phyloP scores from a whole-genome alignment of 1,140 invertebrate genomes.

The Uloborus diversus region DNA sequence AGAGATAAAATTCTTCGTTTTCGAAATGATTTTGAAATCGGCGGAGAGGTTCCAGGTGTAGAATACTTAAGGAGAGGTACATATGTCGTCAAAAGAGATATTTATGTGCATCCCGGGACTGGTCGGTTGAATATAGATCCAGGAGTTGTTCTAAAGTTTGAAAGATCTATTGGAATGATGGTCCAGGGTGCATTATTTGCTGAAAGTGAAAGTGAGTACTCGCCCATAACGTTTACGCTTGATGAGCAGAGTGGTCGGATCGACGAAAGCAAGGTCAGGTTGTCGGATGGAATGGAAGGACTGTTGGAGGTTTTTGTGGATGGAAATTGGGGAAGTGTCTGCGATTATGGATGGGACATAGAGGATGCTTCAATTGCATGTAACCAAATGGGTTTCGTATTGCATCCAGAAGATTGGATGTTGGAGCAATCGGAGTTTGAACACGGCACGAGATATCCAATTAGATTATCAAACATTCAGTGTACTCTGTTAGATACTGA shows the following conservation, averaged over 20 bases:
- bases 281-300: slow-evolving; percentile 63
- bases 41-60: slow-evolving; percentile 88
- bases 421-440: slow-evolving; percentile 71
- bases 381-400: slow-evolving; percentile 90
- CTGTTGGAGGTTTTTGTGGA: slow-evolving; percentile 76
- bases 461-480: slow-evolving; percentile 78
- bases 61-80: slow-evolving; percentile 79
- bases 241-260: neutral
- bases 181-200: slow-evolving; percentile 86
- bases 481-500: slow-evolving; percentile 94
- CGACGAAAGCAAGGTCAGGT: slow-evolving; percentile 34
- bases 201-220: slow-evolving; percentile 16
- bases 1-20: slow-evolving; percentile 58
- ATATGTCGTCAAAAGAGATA: slow-evolving; percentile 85
- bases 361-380: slow-evolving; percentile 91
- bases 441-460: slow-evolving; percentile 53
- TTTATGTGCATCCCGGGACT: slow-evolving; percentile 88
- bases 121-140: slow-evolving; percentile 81
- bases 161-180: slow-evolving; percentile 95
- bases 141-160: slow-evolving; percentile 83
- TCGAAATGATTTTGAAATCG: slow-evolving; percentile 69
- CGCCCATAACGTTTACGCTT: slow-evolving; percentile 30
- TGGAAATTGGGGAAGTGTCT: slow-evolving; percentile 93
- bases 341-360: slow-evolving; percentile 95
- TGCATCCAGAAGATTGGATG: slow-evolving; percentile 93